Evolutionary conservation across 2,797 vertebrate species (phyloP).

Genomic region (Anisognathus igniventris): DNA sequence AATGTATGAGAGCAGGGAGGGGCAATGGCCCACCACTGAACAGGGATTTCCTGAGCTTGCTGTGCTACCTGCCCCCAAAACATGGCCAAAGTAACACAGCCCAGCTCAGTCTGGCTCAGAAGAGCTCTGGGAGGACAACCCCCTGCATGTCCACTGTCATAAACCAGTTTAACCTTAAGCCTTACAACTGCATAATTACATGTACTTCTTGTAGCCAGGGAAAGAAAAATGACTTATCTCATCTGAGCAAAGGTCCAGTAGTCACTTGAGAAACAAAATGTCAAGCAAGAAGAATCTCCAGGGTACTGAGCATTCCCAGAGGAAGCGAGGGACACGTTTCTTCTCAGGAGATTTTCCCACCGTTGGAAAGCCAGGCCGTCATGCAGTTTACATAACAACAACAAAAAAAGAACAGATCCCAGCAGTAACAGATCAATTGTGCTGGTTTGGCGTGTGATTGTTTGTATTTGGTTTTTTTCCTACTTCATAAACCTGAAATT

Average conservation of each 20-base stretch:
- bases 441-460: background rate
- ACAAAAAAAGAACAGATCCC: background rate
- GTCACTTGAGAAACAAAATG: slow-evolving; percentile 61
- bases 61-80: background rate
- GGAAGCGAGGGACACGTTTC: slow-evolving; percentile 58
- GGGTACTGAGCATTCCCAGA: slow-evolving; percentile 68
- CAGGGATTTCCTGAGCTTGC: background rate
- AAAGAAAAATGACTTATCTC: background rate
- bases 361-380: background rate
- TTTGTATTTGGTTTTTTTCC: background rate
- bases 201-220: background rate
- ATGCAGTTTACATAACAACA: background rate
- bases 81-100: background rate
- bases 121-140: background rate
- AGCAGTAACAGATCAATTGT: slow-evolving; percentile 33
- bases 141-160: background rate
- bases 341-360: slow-evolving; percentile 71
- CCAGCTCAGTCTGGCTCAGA: background rate
- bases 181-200: background rate
- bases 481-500: background rate
- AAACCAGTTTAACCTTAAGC: background rate
- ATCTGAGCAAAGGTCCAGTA: background rate
- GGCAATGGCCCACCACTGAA: background rate
- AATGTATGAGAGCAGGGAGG: background rate
- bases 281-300: slow-evolving; percentile 53